These are phyloP conservation scores for Gymnothorax reevesii DNA, from an alignment of 2,797 vertebrate genomes.

Conservation along the genomic window DNA sequence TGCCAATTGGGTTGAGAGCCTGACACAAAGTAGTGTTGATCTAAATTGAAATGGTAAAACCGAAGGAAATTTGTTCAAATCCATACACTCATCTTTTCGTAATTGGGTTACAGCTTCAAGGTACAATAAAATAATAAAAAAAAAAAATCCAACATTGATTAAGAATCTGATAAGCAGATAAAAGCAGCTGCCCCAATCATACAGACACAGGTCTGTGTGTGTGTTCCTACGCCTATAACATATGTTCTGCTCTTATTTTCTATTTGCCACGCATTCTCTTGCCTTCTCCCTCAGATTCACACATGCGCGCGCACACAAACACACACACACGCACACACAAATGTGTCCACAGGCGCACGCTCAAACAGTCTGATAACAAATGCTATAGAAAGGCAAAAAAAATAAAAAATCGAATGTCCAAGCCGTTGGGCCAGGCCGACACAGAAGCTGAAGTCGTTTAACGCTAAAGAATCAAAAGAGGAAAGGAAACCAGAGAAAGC, in stretches of 20 bases:
- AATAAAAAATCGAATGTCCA: conserved; percentile 51
- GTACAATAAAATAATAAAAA: background rate
- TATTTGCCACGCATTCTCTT: background rate
- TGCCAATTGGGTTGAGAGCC: background rate
- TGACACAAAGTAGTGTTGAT: background rate
- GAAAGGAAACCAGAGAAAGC: conserved; percentile 46
- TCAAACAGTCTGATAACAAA: conserved; percentile 40
- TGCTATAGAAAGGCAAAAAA: conserved; percentile 33
- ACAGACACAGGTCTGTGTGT: background rate
- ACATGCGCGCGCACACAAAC: background rate
- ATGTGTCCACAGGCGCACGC: background rate
- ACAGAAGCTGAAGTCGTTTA: conserved; percentile 40
- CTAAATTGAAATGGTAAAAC: background rate
- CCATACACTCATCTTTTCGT: background rate
- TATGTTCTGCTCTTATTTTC: background rate
- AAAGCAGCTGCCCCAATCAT: conserved; percentile 1
- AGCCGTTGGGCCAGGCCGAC: conserved; percentile 77
- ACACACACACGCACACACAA: conserved; percentile 20
- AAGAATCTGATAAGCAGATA: background rate
- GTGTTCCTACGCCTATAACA: background rate
- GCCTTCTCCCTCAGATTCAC: background rate
- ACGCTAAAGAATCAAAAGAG: conserved; percentile 50
- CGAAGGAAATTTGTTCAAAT: background rate
- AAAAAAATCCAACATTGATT: background rate
- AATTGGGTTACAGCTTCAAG: background rate